These are phyloP conservation scores for Minunthozetes semirufus DNA, from an alignment of 2,888 invertebrate genomes.

Conservation along the genomic window DNA sequence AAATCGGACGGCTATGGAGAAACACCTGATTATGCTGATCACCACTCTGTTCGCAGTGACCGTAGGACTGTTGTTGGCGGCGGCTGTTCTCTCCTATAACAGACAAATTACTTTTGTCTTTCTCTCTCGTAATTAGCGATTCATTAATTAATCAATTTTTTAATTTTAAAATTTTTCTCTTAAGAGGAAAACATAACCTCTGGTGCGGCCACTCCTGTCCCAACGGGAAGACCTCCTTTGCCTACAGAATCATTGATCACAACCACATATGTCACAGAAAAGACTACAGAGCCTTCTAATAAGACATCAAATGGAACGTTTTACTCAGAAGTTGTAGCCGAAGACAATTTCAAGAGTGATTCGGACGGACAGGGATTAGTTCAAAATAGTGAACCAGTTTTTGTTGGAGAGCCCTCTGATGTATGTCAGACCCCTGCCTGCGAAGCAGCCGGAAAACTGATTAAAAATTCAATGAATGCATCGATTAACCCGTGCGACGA, in stretches of 20 bases:
- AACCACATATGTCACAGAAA: too few relatives aligned
- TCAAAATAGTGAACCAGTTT: neutral
- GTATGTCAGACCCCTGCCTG: slow-evolving; percentile 27
- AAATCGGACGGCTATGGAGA: slow-evolving; percentile 3
- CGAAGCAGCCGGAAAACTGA: slow-evolving; percentile 16
- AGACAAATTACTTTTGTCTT: neutral
- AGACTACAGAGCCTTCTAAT: too few relatives aligned
- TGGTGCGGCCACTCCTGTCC: neutral
- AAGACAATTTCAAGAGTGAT: too few relatives aligned
- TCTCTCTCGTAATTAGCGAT: neutral
- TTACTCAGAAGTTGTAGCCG: too few relatives aligned
- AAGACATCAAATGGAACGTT: too few relatives aligned
- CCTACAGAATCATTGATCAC: too few relatives aligned
- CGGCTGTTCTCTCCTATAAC: neutral
- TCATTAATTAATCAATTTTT: neutral
- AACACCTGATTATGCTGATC: slow-evolving; percentile 4
- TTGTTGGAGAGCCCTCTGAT: neutral
- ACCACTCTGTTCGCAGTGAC: neutral
- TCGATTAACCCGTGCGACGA: slow-evolving; percentile 31
- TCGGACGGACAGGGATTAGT: neutral
- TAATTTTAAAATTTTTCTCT: neutral
- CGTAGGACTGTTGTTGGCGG: neutral
- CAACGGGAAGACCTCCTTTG: too few relatives aligned
- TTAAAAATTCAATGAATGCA: neutral
- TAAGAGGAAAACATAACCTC: neutral